phyloP scores from a whole-genome alignment of 2,888 invertebrate species.

The Caenorhabditis panamensis region DNA sequence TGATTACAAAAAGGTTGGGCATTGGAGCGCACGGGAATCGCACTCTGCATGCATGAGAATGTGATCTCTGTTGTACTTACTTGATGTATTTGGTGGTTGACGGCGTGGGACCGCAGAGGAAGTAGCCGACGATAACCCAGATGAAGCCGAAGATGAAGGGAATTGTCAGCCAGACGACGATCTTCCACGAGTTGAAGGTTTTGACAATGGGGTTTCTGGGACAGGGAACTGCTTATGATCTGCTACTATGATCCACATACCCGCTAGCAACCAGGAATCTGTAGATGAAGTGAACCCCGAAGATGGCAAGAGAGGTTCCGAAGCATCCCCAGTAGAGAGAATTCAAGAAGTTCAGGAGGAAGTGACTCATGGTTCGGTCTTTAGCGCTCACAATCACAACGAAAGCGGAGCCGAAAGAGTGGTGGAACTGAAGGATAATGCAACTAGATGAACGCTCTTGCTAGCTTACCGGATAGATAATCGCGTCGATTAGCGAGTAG shows the following conservation, averaged over 20 bases:
- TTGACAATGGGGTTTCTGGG: not conserved
- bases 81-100: not conserved
- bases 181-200: slow-evolving; percentile 22
- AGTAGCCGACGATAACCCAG: not conserved
- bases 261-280: slow-evolving; percentile 11
- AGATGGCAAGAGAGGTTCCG: slow-evolving; percentile 24
- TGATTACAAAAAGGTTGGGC: not conserved
- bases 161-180: slow-evolving; percentile 6
- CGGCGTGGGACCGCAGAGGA: slow-evolving; percentile 1
- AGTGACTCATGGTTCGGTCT: not conserved
- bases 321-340: slow-evolving; percentile 24
- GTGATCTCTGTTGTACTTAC: slow-evolving; percentile 4
- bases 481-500: slow-evolving; percentile 13
- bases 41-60: not conserved
- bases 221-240: too few species aligned
- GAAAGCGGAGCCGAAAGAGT: slow-evolving; percentile 5
- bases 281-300: slow-evolving; percentile 29
- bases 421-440: slow-evolving; percentile 11
- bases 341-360: slow-evolving; percentile 5
- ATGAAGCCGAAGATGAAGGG: slow-evolving; percentile 7
- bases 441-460: not conserved
- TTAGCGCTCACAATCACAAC: slow-evolving; percentile 4
- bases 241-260: not conserved
- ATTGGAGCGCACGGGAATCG: too few species aligned
- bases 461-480: not conserved